Evolutionary conservation across 2,888 invertebrate genomes (phyloP), one percentile per base, ranked within the genome.

Genomic region (Dicyrtoma fusca): DNA sequence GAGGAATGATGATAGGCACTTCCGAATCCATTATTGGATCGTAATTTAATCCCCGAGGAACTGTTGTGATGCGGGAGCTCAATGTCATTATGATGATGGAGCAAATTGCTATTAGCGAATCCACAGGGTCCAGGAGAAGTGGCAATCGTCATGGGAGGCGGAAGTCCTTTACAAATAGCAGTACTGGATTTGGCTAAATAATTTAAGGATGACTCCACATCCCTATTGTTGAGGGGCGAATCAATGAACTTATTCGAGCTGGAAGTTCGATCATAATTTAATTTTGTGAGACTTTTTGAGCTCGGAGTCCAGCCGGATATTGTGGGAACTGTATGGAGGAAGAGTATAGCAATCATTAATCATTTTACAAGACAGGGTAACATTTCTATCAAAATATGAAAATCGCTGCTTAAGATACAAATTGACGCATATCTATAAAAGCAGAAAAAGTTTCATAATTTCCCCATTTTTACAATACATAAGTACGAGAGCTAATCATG

Each of bases 251-350:
- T 71, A 44, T 64, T 71, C 13, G 63, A 63, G 19, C 57, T 71
- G n/a, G 34, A 62, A 2, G 61, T 62, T 6, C 71, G 51, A 51
- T 71, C 71, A 21, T 62, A 71, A 55, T 71, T 71, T 42, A 71
- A 64, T 45, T 71, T 71, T 14, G 71, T 71, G 1, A 71, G 49
- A 19, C 65, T 65, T 65, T 71, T 71, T 10, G 71, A 71, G 19
- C 64, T 65, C 3, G 71, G 71, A 14, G 65, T 71, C 64, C 63
- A 71, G 6, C 65, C 71, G n/a, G 71, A 71, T 14, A 55, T 53
- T 44, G 57, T 59, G 13, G 69, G 69, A 8, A 44, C 69, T 69
- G 53, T 42, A 68, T n/a, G n/a, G n/a, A n/a, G n/a, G n/a, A n/a
- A n/a, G n/a, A n/a, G n/a, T n/a, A n/a, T n/a, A n/a, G n/a, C n/a